Evolutionary conservation across 1,140 invertebrate species (phyloP), one percentile per base, ranked within the genome.

Genomic region (Drosophila yakuba): DNA sequence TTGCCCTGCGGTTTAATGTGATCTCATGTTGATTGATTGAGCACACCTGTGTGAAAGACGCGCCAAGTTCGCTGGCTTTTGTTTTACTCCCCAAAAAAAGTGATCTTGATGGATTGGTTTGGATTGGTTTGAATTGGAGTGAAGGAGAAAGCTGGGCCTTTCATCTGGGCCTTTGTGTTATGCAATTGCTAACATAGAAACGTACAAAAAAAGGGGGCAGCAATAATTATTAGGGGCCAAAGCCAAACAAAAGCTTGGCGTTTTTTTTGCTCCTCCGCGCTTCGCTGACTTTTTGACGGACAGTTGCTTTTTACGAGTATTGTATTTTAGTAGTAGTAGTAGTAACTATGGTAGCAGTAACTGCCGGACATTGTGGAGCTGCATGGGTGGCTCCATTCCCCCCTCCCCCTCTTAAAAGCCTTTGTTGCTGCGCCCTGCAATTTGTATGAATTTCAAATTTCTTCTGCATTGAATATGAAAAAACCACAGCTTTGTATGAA

Each of bases 1-100:
- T 88, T 88, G 68, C 73, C 73, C 73, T 51, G 61, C 51, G 80
- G 85, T 78, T 89, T 80, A 89, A 89, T 89, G 80, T 88, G 84
- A 89, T 90, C 84, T 89, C 84, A 80, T 69, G 84, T 89, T 89
- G 84, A 89, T 89, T 89, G 84, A 89, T 89, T 80, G 84, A 81
- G 84, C 84, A 89, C 84, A 89, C 84, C 84, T 89, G 84, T 89
- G 84, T 74, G 81, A 74, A 61, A 84, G 80, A 61, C 62, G 83
- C 73, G 58, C 68, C 52, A 69, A 88, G 75, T 80, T 78, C 73
- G 55, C 45, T 57, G 45, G 67, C 35, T 47, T 58, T 66, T 61
- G 57, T 52, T 68, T 52, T 47, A 57, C 14, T 45, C 67, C 67
- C 61, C 77, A 47, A 54, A 64, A 67, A 79, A 79, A 67, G 66